A percentile compares a stretch with the other conserved stretches of the same genome.
phyloP scores from a whole-genome alignment of 2,113 vertebrate genomes.

The Caretta caretta region DNA sequence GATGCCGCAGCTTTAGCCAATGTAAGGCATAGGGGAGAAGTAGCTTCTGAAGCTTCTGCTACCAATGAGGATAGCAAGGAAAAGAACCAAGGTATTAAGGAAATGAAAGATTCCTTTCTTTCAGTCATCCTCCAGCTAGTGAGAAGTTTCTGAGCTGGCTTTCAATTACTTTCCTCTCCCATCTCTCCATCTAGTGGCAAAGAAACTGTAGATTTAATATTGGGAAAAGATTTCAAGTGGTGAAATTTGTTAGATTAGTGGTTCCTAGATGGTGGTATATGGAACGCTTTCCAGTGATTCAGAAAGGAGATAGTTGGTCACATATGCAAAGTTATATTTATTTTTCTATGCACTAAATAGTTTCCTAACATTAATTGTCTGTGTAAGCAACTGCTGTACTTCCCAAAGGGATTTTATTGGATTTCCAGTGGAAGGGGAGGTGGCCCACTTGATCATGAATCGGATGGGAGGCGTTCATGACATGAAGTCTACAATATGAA shows the following conservation, averaged over 20 bases:
- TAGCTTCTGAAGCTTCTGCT: not conserved
- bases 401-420: not conserved
- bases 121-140: not conserved
- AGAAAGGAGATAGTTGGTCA: no score
- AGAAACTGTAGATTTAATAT: not conserved
- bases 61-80: not conserved
- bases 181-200: not conserved
- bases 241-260: not conserved
- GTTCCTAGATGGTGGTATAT: rapidly evolving
- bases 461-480: not conserved
- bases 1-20: not conserved
- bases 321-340: no score
- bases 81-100: not conserved
- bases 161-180: not conserved
- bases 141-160: not conserved
- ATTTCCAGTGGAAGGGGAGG: not conserved
- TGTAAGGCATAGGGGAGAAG: not conserved
- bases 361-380: no score
- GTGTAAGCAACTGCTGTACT: no score
- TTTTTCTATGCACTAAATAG: no score
- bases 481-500: not conserved
- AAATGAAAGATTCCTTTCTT: not conserved
- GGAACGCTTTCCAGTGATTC: no score
- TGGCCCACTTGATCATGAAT: not conserved
- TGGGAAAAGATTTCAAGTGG: not conserved